A percentile compares a stretch with the other conserved stretches of the same genome.
Evolutionary conservation across 2,888 invertebrate species (phyloP).

Genomic region (Nephrotoma guestfalica): DNA sequence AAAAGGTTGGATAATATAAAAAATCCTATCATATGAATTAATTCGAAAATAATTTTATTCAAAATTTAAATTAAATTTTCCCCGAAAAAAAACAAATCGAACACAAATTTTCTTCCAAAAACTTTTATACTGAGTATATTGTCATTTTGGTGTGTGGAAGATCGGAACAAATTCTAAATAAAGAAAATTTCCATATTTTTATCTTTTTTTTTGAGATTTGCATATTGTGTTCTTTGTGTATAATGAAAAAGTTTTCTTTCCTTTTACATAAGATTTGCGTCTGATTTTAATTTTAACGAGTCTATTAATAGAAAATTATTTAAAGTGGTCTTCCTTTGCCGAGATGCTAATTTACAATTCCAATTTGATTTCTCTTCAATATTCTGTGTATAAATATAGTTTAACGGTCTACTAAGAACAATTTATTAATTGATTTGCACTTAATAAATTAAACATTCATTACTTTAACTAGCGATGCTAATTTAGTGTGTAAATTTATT

Average conservation of each 20-base stretch:
- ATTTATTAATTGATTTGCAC: neutral
- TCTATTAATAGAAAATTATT: neutral
- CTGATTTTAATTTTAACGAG: neutral
- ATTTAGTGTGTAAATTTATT: neutral
- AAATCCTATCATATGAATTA: too few relatives aligned
- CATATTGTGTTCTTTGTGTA: neutral
- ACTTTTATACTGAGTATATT: neutral
- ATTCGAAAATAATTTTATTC: neutral
- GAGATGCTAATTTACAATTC: neutral
- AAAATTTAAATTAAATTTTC: neutral
- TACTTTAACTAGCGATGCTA: neutral
- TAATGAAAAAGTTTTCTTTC: neutral
- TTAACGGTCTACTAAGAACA: neutral
- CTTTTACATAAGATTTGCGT: neutral
- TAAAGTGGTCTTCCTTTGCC: neutral
- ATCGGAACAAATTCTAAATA: neutral
- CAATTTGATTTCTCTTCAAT: neutral
- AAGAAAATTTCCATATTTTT: neutral
- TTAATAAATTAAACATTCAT: neutral
- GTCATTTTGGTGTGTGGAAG: neutral
- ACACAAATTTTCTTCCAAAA: neutral
- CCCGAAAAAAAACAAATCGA: neutral
- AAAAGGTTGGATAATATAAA: too few relatives aligned
- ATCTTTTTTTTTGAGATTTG: neutral
- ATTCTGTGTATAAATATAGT: neutral